These are phyloP conservation scores for Argyresthia goedartella DNA, from an alignment of 2,888 invertebrate species.

Conservation along the genomic window DNA sequence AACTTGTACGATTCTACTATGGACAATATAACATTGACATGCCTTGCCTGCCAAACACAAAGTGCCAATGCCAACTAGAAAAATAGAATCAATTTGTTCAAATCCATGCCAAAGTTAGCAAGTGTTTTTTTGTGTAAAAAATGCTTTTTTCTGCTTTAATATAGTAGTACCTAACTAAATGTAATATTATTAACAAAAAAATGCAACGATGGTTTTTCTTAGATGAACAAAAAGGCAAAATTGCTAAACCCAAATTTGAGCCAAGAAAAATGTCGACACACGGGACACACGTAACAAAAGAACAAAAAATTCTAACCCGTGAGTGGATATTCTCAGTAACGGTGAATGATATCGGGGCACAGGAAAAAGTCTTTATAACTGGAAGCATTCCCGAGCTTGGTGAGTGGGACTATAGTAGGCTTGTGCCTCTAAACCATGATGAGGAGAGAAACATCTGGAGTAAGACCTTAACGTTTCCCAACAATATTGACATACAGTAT, in stretches of 20 bases:
- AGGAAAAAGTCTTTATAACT: conserved; percentile 78
- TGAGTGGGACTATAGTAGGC: conserved; percentile 75
- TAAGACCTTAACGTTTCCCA: conserved; percentile 74
- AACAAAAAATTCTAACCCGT: conserved; percentile 30
- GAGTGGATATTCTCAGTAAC: conserved; percentile 57
- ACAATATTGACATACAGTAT: conserved; percentile 76
- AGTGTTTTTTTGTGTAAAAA: too few species aligned
- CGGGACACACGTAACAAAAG: background rate
- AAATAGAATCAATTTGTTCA: too few species aligned
- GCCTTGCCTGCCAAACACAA: too few species aligned
- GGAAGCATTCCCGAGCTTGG: conserved; percentile 79
- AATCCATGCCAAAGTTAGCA: too few species aligned
- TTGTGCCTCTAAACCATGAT: conserved; percentile 66
- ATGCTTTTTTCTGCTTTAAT: background rate
- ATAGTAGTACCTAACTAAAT: background rate
- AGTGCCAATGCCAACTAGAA: too few species aligned
- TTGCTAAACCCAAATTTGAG: conserved; percentile 24
- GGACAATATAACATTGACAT: too few species aligned
- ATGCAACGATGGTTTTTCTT: conserved; percentile 79
- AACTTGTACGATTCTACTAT: too few species aligned
- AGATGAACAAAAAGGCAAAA: conserved; percentile 57
- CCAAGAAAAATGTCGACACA: conserved; percentile 31
- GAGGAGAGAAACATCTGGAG: conserved; percentile 72
- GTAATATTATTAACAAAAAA: too few species aligned
- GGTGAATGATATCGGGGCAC: conserved; percentile 62